Percentiles rank a stretch among this genome's conserved stretches.
Evolutionary conservation across 2,797 vertebrate species (phyloP).

Genomic region (Danionella dracula): DNA sequence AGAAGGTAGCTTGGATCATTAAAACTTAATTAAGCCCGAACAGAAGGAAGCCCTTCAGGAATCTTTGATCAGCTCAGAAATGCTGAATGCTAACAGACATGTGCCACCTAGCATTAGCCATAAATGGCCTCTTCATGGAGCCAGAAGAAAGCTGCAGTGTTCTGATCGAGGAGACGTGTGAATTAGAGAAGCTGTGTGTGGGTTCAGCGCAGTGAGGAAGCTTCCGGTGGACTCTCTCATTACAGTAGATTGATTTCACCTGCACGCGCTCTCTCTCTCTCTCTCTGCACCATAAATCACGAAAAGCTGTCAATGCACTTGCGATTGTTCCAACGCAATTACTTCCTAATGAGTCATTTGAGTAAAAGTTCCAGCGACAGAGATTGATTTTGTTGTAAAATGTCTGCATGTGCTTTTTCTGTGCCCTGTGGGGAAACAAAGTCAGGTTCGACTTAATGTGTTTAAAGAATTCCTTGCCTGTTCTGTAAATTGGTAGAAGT

Average conservation of each 20-base stretch:
- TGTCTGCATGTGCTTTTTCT: conserved; percentile 18
- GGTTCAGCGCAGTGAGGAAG: neutral
- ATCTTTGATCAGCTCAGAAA: conserved; percentile 52
- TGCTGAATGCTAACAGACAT: conserved; percentile 31
- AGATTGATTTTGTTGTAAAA: conserved; percentile 30
- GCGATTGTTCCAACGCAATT: conserved; percentile 22
- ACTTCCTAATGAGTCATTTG: conserved; percentile 29
- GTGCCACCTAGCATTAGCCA: conserved; percentile 51
- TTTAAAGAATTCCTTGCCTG: neutral
- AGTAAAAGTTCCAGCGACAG: neutral
- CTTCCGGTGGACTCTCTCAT: conserved; percentile 8
- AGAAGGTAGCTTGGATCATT: conserved; percentile 22
- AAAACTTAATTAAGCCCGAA: conserved; percentile 30
- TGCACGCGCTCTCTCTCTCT: neutral
- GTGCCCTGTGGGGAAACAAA: neutral
- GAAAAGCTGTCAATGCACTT: neutral
- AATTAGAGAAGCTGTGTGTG: conserved; percentile 3
- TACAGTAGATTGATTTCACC: conserved; percentile 33
- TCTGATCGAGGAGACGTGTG: conserved; percentile 62
- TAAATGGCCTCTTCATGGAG: conserved; percentile 32
- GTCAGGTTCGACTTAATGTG: neutral
- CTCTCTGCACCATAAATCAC: conserved; percentile 19
- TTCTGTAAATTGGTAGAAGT: neutral
- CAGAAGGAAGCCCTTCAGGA: conserved; percentile 32
- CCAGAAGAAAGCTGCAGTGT: conserved; percentile 26